These are phyloP conservation scores for Linnaemya tessellans DNA, from an alignment of 2,888 invertebrate genomes.

Conservation along the genomic window DNA sequence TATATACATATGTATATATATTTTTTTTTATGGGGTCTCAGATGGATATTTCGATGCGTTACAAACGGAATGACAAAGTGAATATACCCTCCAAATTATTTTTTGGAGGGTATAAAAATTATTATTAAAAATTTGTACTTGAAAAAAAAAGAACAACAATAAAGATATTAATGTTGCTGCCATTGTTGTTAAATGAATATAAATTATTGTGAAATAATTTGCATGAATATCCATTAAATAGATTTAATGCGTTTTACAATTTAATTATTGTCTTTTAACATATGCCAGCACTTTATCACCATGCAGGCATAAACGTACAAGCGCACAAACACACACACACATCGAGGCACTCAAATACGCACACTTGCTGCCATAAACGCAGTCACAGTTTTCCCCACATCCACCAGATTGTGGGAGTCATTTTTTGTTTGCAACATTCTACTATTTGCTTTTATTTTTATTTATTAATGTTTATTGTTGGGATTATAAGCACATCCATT, in stretches of 20 bases:
- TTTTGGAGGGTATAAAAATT: no score
- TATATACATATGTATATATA: no score
- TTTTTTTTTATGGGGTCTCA: no score
- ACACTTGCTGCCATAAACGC: neutral
- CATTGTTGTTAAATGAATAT: neutral
- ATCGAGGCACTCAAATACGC: no score
- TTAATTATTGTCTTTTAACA: constrained; percentile 55
- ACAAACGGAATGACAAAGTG: no score
- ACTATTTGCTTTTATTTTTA: constrained; percentile 26
- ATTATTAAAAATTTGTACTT: neutral
- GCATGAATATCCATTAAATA: constrained; percentile 29
- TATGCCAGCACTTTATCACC: constrained; percentile 38
- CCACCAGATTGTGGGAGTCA: neutral
- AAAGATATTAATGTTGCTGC: neutral
- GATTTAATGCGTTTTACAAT: constrained; percentile 51
- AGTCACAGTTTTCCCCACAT: neutral
- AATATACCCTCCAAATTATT: no score
- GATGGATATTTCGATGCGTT: no score
- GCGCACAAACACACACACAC: neutral
- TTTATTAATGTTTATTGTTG: constrained; percentile 67
- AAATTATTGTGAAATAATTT: constrained; percentile 39
- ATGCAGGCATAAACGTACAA: neutral
- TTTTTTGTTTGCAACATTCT: neutral
- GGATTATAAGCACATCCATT: constrained; percentile 64
- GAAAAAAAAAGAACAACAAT: neutral